Percentiles rank a stretch among this genome's conserved stretches.
Evolutionary conservation across 2,113 vertebrate species (phyloP).

Genomic region (Strix uralensis): DNA sequence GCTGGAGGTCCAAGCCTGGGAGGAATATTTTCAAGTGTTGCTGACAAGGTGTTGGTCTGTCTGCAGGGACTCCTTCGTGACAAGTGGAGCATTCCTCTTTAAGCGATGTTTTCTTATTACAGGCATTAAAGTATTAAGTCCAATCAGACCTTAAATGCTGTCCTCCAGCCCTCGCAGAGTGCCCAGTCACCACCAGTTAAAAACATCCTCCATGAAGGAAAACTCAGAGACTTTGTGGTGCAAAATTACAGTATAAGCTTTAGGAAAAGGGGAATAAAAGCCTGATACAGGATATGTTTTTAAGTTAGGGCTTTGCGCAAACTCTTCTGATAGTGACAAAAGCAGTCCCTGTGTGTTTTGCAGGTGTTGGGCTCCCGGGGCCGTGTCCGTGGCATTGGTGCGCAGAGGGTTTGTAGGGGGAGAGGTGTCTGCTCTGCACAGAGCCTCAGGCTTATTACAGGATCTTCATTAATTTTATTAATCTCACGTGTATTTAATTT

Average conservation of each 20-base stretch:
- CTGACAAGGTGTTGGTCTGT: not conserved
- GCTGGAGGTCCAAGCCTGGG: not conserved
- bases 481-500: not conserved
- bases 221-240: not conserved
- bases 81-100: not conserved
- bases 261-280: not conserved
- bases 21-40: not conserved
- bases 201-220: not conserved
- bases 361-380: fast-evolving
- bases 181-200: not conserved
- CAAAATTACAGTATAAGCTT: not conserved
- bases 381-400: not conserved
- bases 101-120: not conserved
- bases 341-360: not conserved
- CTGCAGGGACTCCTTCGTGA: not conserved
- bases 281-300: not conserved
- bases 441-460: not conserved
- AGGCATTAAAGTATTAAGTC: not conserved
- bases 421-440: not conserved
- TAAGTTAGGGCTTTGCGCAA: not conserved
- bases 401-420: not conserved
- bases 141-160: not conserved
- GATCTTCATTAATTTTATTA: not conserved
- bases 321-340: not conserved
- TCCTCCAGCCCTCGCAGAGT: not conserved